A percentile compares a stretch with the other conserved stretches of the same genome.
Evolutionary conservation across 1,140 invertebrate genomes (phyloP).

Genomic region (Drosophila burlai): DNA sequence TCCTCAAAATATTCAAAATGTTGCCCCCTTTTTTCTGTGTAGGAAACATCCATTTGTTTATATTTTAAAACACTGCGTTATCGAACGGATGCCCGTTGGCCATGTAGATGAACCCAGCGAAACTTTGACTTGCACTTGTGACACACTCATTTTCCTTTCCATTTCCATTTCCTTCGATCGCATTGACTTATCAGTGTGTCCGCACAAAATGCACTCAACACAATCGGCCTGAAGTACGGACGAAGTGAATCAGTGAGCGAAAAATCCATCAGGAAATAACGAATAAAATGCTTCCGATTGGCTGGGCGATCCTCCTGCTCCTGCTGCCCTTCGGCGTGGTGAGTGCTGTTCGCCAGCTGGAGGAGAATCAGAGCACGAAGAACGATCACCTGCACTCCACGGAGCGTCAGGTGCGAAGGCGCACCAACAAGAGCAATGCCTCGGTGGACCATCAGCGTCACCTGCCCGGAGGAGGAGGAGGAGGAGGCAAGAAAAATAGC

Average conservation of each 20-base stretch:
- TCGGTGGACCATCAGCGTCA: slow-evolving; percentile 38
- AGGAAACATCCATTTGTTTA: slow-evolving; percentile 21
- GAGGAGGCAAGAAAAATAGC: slow-evolving; percentile 10
- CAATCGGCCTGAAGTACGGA: slow-evolving; percentile 18
- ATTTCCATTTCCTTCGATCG: slow-evolving; percentile 24
- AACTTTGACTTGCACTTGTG: slow-evolving; percentile 40
- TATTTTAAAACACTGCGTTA: slow-evolving; percentile 21
- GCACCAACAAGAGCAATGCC: slow-evolving; percentile 48
- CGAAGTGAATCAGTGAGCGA: slow-evolving; percentile 34
- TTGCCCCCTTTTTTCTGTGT: slow-evolving; percentile 6
- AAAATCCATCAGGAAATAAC: slow-evolving; percentile 18
- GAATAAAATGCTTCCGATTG: slow-evolving; percentile 52
- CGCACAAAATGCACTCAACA: slow-evolving; percentile 52
- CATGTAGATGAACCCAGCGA: slow-evolving; percentile 34
- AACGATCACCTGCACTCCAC: slow-evolving; percentile 26
- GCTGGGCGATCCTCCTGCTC: slow-evolving; percentile 41
- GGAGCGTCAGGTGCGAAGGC: slow-evolving; percentile 33
- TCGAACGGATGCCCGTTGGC: slow-evolving; percentile 40
- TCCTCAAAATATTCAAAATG: too few relatives aligned
- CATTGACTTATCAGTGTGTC: slow-evolving; percentile 33
- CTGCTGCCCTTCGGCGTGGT: slow-evolving; percentile 30
- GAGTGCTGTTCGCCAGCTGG: slow-evolving; percentile 42
- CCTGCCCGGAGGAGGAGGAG: not conserved
- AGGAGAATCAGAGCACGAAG: slow-evolving; percentile 54
- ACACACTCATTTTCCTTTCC: slow-evolving; percentile 30